Percentiles rank a stretch among this genome's conserved stretches.
These are phyloP conservation scores for Diaprepes abbreviatus DNA, from an alignment of 2,888 invertebrate genomes.

Conservation along the genomic window DNA sequence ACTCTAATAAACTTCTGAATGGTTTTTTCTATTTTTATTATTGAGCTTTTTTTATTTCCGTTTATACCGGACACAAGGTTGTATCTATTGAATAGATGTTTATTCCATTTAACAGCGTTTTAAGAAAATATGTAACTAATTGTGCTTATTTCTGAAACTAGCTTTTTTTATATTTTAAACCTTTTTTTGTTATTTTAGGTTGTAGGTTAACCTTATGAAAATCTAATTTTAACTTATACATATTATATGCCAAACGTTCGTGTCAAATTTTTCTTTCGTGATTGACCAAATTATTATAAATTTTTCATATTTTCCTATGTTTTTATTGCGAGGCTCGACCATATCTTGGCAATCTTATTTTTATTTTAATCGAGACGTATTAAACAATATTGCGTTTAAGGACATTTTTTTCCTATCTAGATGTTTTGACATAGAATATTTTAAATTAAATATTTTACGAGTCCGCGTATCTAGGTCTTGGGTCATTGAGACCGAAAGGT, in stretches of 20 bases:
- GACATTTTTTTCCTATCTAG: constrained; percentile 11
- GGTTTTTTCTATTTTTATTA: no score
- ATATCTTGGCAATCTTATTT: constrained; percentile 22
- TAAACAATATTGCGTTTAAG: constrained; percentile 14
- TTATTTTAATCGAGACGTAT: constrained; percentile 10
- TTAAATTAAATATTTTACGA: constrained; percentile 17
- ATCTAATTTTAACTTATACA: constrained; percentile 7
- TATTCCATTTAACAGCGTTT: no score
- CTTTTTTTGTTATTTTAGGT: background rate
- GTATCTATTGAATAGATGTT: no score
- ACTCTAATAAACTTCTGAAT: no score
- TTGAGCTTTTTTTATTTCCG: no score
- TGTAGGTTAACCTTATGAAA: constrained; percentile 1
- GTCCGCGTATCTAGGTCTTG: background rate
- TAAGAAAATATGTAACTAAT: no score
- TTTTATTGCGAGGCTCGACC: constrained; percentile 11
- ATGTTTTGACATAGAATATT: constrained; percentile 18
- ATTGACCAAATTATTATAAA: constrained; percentile 33
- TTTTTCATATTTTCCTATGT: constrained; percentile 32
- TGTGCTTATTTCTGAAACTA: no score
- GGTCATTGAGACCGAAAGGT: background rate
- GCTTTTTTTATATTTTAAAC: no score
- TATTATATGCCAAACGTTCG: constrained; percentile 19
- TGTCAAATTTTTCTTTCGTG: constrained; percentile 38
- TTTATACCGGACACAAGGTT: no score